These are phyloP conservation scores for Archips xylosteana DNA, from an alignment of 2,888 invertebrate genomes.

Conservation along the genomic window DNA sequence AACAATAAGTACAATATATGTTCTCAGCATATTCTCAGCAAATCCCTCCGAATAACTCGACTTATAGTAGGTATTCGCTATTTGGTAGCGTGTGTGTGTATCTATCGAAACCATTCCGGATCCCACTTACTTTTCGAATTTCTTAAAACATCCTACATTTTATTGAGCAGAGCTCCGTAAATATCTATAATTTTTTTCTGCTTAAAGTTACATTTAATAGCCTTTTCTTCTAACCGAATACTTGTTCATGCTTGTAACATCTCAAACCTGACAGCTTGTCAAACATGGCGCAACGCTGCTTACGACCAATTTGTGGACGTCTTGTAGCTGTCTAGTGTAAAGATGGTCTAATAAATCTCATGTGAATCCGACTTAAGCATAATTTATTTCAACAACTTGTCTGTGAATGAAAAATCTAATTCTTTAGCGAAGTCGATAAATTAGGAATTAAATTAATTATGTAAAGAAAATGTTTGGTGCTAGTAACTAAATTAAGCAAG, in stretches of 20 bases:
- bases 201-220: not conserved
- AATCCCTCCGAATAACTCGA: too few species aligned
- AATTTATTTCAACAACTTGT: slow-evolving; percentile 18
- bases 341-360: slow-evolving; percentile 25
- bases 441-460: not conserved
- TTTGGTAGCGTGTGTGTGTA: too few species aligned
- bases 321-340: slow-evolving; percentile 19
- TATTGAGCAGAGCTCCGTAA: too few species aligned
- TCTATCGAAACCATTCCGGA: too few species aligned
- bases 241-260: not conserved
- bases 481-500: not conserved
- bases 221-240: not conserved
- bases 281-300: slow-evolving; percentile 17
- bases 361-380: slow-evolving; percentile 15
- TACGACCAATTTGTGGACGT: slow-evolving; percentile 23
- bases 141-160: too few species aligned
- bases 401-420: not conserved
- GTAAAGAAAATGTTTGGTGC: not conserved
- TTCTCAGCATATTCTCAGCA: too few species aligned
- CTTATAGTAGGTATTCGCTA: too few species aligned
- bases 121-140: too few species aligned
- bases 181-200: too few species aligned
- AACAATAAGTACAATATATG: too few species aligned
- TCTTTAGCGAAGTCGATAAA: not conserved
- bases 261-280: slow-evolving; percentile 14